Evolutionary conservation across 2,113 vertebrate genomes (phyloP).

Genomic region (Capreolus pygargus): DNA sequence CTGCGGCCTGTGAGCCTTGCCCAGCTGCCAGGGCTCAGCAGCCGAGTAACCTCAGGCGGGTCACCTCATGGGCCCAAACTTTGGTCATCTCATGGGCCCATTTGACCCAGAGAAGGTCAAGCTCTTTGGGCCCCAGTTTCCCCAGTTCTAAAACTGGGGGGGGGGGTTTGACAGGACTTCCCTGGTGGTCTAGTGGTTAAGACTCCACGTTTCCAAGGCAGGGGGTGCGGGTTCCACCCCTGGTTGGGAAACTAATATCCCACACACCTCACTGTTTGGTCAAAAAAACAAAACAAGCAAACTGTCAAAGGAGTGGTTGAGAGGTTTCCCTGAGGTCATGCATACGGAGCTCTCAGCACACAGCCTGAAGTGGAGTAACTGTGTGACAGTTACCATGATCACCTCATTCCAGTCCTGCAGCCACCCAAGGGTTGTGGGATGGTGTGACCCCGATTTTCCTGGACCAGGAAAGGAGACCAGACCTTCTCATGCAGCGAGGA

Average conservation of each 20-base stretch:
- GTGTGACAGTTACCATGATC: rapidly evolving
- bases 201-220: not conserved
- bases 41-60: not conserved
- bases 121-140: not conserved
- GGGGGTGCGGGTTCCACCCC: not conserved
- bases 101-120: not conserved
- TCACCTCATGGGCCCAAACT: not conserved
- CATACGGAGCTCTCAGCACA: not conserved
- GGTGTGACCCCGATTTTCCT: not conserved
- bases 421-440: not conserved
- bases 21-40: not conserved
- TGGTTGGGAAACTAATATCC: not conserved
- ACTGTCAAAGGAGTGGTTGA: not conserved
- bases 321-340: not conserved
- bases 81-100: not conserved
- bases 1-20: not conserved
- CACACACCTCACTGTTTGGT: not conserved
- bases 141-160: not conserved
- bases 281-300: not conserved
- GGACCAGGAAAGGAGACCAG: not conserved
- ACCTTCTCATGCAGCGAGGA: rapidly evolving
- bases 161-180: not conserved
- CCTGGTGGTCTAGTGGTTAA: not conserved
- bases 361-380: rapidly evolving
- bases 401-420: not conserved